Evolutionary conservation across 2,113 vertebrate genomes (phyloP), one percentile per base, ranked within the genome.

Genomic region (Epinephelus fuscoguttatus): DNA sequence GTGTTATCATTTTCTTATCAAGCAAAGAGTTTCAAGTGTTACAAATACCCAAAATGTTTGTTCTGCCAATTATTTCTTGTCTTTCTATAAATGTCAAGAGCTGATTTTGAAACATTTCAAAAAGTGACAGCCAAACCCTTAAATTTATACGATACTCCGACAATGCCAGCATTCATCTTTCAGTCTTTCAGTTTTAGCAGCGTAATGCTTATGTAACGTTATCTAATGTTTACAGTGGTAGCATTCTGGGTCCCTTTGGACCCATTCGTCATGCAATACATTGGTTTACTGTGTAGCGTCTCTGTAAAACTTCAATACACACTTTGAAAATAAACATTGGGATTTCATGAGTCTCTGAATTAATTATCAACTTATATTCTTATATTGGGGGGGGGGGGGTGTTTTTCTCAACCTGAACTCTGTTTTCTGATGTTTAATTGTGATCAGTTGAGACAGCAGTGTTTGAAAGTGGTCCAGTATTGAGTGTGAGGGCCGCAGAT

Each of bases 311-410:
- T n/a, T 72, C 23, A 15, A 21, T 61, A 63, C 40, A 67, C 45
- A 61, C 66, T 75, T 86, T 74, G 21, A 17, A 63, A 90, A 90
- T 89, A 91, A 93, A 92, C n/a, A 5, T 59, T 11, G 33, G 4
- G 19, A 73, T 80, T 85, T 70, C 13, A 49, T 6, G 25, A 30
- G 23, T 69, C 19, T 75, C 15, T 79, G 27, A 30, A 15, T 69
- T 23, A 7, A 2, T 78, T 0, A 4, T 52, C 1, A 8, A 3
- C 27, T 49, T 47, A 27, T 59, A 27, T 59, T 27, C 6, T 13
- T n/a, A 3, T 23, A 12, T 12, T n/a, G 30, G 30, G 42, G 4
- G 4, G 30, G 30, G 30, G 30, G 4, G 30, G 30, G 33, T 37
- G 6, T 37, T 37, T 37, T 37, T 37, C 30, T 30, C 33, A 37